Percentiles rank a stretch among this genome's conserved stretches.
Evolutionary conservation across 2,888 invertebrate genomes (phyloP).

Genomic region (Apomyelois bistriatella): DNA sequence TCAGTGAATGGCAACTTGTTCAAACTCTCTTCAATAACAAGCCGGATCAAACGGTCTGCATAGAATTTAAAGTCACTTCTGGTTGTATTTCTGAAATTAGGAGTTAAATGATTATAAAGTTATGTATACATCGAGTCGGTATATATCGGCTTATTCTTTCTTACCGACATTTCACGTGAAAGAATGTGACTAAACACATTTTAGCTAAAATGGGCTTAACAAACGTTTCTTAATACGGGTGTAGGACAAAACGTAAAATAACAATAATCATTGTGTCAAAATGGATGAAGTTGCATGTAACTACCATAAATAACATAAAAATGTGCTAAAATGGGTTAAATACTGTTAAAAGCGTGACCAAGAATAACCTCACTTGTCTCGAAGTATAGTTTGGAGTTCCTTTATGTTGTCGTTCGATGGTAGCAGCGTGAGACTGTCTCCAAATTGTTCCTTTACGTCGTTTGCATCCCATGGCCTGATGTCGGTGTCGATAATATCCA

Average conservation of each 20-base stretch:
- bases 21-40: slow-evolving; percentile 98
- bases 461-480: slow-evolving; percentile 64
- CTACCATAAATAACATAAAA: not conserved
- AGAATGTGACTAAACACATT: no score
- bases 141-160: no score
- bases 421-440: slow-evolving; percentile 85
- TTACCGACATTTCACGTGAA: no score
- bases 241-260: no score
- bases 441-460: slow-evolving; percentile 79
- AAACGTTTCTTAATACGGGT: no score
- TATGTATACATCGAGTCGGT: no score
- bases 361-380: slow-evolving; percentile 83
- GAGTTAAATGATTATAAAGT: no score
- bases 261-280: no score
- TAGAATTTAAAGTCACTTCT: slow-evolving; percentile 99
- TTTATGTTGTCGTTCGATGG: slow-evolving; percentile 89
- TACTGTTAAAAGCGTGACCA: not conserved
- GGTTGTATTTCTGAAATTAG: slow-evolving; percentile 88
- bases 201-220: no score
- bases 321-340: not conserved
- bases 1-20: slow-evolving; percentile 97
- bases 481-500: slow-evolving; percentile 67
- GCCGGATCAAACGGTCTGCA: slow-evolving; percentile 96
- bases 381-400: slow-evolving; percentile 91
- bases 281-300: no score